These are phyloP conservation scores for Drosophila phalerata DNA, from an alignment of 2,888 invertebrate species.

Conservation along the genomic window DNA sequence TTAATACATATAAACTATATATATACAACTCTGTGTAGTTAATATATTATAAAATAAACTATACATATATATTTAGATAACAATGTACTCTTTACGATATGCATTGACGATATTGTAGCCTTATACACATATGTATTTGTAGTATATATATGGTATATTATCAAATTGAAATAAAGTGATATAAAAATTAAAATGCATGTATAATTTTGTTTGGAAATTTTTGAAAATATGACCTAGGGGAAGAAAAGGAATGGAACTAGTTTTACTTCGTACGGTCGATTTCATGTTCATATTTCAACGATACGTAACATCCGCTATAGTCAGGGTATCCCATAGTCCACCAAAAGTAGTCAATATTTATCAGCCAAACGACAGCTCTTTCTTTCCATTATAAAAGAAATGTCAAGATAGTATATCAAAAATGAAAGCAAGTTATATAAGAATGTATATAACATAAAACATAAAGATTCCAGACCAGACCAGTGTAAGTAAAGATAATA, in stretches of 20 bases:
- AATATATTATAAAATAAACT: constrained; percentile 12
- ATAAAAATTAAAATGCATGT: constrained; percentile 8
- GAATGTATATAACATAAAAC: background rate
- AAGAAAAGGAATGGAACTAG: background rate
- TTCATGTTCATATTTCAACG: background rate
- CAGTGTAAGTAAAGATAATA: background rate
- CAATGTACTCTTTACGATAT: constrained; percentile 48
- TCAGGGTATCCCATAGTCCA: background rate
- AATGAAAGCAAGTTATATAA: constrained; percentile 1
- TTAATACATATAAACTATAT: constrained; percentile 20
- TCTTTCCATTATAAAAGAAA: background rate
- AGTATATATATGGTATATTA: constrained; percentile 40
- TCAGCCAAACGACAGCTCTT: background rate
- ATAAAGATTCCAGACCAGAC: background rate
- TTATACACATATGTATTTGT: constrained; percentile 38
- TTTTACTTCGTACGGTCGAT: background rate
- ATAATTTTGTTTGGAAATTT: background rate
- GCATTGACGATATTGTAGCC: constrained; percentile 53
- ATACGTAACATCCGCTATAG: background rate
- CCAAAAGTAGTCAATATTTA: background rate
- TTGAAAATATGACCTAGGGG: background rate
- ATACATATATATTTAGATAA: constrained; percentile 36
- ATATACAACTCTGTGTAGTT: constrained; percentile 9
- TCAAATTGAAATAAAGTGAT: constrained; percentile 64
- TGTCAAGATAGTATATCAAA: constrained; percentile 1